Base-by-base conservation (phyloP, 2,888 invertebrate species). In the Nomada goodeniana region DNA sequence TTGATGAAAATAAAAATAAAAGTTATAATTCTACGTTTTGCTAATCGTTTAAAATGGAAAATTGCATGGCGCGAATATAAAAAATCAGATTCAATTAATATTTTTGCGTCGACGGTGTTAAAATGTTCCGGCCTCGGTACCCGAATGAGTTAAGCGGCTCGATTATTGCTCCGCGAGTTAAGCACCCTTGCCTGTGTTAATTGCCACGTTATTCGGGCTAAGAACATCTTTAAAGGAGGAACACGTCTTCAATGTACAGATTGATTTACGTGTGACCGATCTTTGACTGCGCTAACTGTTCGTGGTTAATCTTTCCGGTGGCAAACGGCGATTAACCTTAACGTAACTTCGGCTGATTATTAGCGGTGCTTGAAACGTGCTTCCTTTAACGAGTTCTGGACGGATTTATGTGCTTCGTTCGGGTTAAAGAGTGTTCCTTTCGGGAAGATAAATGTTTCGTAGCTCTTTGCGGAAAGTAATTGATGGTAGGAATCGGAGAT, bases 91-190 rank as follows among this genome's bases (percentile, higher is more conserved):
- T 36, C 7, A 29, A 0, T 29, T 36, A 36, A 7, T 36, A 36
- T 36, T 36, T 36, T 36, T 36, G 36, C 36, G 36, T 36, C 7
- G 36, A 36, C 7, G 36, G 36, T 36, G 36, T 36, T 7, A 36
- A 36, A 36, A 36, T 7, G 36, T 55, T 55, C 13, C 11, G 11
- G 57, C 23, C n/a, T 52, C 65, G 50, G 52, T 29, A 36, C 36
- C 36, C 7, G 36, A 36, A 9, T 7, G 5, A 36, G 80, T 80
- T 84, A 77, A 71, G 81, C 36, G 60, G 42, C 63, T 64, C 55
- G 68, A 70, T 84, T 82, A 76, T 80, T 36, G 67, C 55, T 20
- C 63, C 59, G 59, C 65, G 68, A 59, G 72, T 71, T 69, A 80
- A 77, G 60, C 20, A 67, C 60, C 57, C 57, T 55, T 53, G 26